phyloP scores from a whole-genome alignment of 2,797 vertebrate species.

The Phrynocephalus forsythii region DNA sequence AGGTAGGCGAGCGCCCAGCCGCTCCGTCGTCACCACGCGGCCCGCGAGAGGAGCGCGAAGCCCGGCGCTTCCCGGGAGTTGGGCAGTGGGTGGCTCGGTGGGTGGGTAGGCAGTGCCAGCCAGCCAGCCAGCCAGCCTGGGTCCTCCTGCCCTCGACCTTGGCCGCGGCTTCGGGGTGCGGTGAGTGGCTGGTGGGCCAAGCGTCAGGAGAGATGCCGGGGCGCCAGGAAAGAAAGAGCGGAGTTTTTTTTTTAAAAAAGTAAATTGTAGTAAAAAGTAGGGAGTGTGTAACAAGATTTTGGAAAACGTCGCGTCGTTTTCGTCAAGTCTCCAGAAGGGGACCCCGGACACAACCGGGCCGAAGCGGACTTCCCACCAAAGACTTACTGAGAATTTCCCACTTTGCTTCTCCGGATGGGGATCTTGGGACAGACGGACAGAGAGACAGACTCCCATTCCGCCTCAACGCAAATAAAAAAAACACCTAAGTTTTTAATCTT shows the following conservation, averaged over 20 bases:
- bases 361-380: neutral
- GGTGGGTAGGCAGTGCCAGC: neutral
- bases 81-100: too few relatives aligned
- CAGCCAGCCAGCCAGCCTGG: too few relatives aligned
- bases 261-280: too few relatives aligned
- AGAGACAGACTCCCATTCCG: neutral
- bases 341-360: too few relatives aligned
- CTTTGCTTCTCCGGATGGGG: accelerated
- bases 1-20: slow-evolving; percentile 83
- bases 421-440: neutral
- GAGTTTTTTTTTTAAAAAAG: too few relatives aligned
- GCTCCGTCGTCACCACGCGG: slow-evolving; percentile 52
- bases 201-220: neutral
- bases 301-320: neutral
- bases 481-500: too few relatives aligned
- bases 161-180: too few relatives aligned
- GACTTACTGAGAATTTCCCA: accelerated
- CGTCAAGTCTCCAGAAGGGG: neutral
- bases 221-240: too few relatives aligned
- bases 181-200: too few relatives aligned
- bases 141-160: too few relatives aligned
- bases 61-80: too few relatives aligned
- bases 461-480: neutral
- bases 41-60: neutral
- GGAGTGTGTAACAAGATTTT: neutral